Evolutionary conservation across 35 echinoderm and acorn worm species (phyloP), one percentile per base, ranked within the genome.

Genomic region (Lytechinus pictus): DNA sequence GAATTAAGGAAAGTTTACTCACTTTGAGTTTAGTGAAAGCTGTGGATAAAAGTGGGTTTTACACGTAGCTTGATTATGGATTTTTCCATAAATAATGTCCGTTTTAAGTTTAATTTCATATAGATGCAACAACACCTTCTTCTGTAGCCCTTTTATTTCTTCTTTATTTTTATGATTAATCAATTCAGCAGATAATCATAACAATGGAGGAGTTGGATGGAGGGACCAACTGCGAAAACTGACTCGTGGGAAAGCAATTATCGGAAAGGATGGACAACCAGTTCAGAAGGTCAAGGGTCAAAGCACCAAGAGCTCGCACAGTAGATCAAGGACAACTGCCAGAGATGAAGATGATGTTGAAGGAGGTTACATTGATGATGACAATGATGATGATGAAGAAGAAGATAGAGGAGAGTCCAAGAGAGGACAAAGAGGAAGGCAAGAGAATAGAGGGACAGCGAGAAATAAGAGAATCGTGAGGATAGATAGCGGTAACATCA

Each of bases 241-340:
- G 12, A 55, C 27, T 19, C 51, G 93, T 53, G 96, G 94, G 9
- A 96, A 96, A 71, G 96, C 96, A 13, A 95, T 96, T 27, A 54
- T 94, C 4, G 86, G 87, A 9, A 95, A 86, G 86, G 94, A 96
- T 57, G 94, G 96, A 7, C 94, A 55, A 9, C 44, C 94, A 58
- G 88, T 95, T 89, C 86, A n/a, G 86, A n/a, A 54, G 52, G 53
- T 55, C 86, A 86, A 89, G 90, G 52, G 53, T 52, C 52, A 52
- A 55, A 8, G 6, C 19, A 16, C 19, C 19, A 16, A n/a, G 19
- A 79, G 21, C 7, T 6, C 19, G 24, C 19, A 79, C 5, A 79
- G 66, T 4, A 79, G 16, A 24, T 79, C 66, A 79, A 79, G 66
- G 66, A 79, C 16, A 86, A 88, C 27, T 29, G 51, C 16, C 27